Base-by-base conservation (phyloP, 2,888 invertebrate genomes). In the Stenolophus ochropezus region DNA sequence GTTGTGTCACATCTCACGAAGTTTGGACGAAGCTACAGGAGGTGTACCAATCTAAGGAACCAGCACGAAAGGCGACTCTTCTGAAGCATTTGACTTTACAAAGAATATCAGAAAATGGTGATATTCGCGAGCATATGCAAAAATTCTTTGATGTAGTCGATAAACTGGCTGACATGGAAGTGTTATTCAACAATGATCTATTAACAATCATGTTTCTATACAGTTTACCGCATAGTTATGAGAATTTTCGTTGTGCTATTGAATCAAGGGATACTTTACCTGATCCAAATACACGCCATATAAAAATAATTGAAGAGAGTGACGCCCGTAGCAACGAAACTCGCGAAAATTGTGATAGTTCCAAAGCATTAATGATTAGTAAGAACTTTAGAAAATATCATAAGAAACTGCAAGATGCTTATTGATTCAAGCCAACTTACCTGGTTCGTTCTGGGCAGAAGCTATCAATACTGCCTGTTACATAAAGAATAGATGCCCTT, bases 131-230 rank as follows among this genome's bases (percentile, higher is more conserved):
- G 8, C 87, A 87, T 82, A 61, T 87, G 1, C 84, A 84, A 20
- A 84, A 84, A 5, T 87, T 88, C 77, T 87, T 87, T 65, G 86
- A 87, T 16, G 83, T 84, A 1, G 86, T 88, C 5, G 86, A 85
- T 51, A 87, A 87, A 82, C 65, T 88, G 2, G 84, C 83, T 27
- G 86, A 87, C 5, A 86, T 87, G 83, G 84, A 84, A 4, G 83
- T 86, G 0, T 27, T 82, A 4, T 83, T 87, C 3, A 84, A 86
- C 49, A 79, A 83, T 20, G 86, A 87, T 4, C 69, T 86, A 8
- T 79, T 86, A n/a, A 82, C 85, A 1, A 86, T 87, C 14, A 83
- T 87, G 73, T 58, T 87, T 6, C 56, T 87, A 14, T 86, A 87
- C 58, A 86, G 86, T 78, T 75, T 87, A 4, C 85, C 86, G 11